A percentile compares a stretch with the other conserved stretches of the same genome.
Conservation (phyloP, 1,140 invertebrate genomes). For the Pemphigus obesinymphae region DNA sequence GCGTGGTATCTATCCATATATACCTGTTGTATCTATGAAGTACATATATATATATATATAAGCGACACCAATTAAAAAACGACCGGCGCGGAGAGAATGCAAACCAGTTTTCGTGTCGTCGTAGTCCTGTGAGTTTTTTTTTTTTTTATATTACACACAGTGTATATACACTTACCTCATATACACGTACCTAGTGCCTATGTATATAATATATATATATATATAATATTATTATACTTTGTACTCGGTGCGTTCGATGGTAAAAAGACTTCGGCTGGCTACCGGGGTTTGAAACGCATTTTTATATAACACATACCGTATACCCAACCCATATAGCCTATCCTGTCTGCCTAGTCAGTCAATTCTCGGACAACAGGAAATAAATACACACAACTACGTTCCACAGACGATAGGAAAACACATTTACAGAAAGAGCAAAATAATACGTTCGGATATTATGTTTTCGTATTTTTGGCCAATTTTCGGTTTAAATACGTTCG, state of each 20-base stretch:
- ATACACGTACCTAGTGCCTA: no score
- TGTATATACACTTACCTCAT: no score
- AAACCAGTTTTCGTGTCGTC: slow-evolving; percentile 37
- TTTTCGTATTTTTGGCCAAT: no score
- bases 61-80: slow-evolving; percentile 28
- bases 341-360: background rate
- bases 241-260: background rate
- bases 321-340: background rate
- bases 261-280: background rate
- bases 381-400: background rate
- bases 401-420: no score
- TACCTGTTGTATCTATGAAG: background rate
- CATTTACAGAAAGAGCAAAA: no score
- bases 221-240: background rate
- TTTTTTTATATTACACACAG: no score
- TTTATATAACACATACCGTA: background rate
- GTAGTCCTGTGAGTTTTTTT: background rate
- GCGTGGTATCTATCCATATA: background rate
- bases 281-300: background rate
- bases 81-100: slow-evolving; percentile 11
- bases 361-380: background rate
- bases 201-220: background rate
- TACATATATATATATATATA: background rate
- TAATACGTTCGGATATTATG: no score
- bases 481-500: no score